Evolutionary conservation across 1,140 invertebrate genomes (phyloP).

Genomic region (Listronotus bonariensis): DNA sequence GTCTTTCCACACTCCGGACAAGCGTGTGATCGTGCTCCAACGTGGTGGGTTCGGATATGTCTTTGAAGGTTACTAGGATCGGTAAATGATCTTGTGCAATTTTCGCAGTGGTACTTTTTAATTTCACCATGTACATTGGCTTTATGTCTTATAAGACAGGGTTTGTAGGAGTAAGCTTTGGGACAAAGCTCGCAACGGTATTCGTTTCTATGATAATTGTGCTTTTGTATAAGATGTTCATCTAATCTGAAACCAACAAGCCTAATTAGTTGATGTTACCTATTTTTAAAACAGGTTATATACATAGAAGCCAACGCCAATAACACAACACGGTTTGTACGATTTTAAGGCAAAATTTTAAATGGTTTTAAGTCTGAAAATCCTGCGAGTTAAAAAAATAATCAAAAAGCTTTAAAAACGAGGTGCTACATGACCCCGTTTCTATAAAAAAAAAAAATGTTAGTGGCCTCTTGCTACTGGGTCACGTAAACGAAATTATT

Average conservation of each 20-base stretch:
- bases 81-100: constrained; percentile 92
- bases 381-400: no score
- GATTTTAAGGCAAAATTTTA: no score
- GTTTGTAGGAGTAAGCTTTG: constrained; percentile 79
- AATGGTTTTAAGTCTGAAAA: no score
- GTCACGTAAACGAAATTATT: no score
- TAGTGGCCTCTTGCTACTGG: no score
- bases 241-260: constrained; percentile 72
- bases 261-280: no score
- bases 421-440: no score
- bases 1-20: constrained; percentile 98
- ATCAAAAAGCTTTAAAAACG: no score
- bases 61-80: constrained; percentile 95
- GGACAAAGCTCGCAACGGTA: constrained; percentile 85
- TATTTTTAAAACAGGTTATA: no score
- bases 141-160: constrained; percentile 81
- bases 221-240: constrained; percentile 75
- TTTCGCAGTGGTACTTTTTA: constrained; percentile 88
- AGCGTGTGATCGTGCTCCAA: constrained; percentile 90
- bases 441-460: no score
- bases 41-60: constrained; percentile 92
- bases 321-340: no score
- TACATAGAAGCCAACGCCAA: background rate
- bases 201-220: constrained; percentile 76
- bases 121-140: constrained; percentile 78